Evolutionary conservation across 2,888 invertebrate species (phyloP), one percentile per base, ranked within the genome.

Genomic region (Ophion costatus): DNA sequence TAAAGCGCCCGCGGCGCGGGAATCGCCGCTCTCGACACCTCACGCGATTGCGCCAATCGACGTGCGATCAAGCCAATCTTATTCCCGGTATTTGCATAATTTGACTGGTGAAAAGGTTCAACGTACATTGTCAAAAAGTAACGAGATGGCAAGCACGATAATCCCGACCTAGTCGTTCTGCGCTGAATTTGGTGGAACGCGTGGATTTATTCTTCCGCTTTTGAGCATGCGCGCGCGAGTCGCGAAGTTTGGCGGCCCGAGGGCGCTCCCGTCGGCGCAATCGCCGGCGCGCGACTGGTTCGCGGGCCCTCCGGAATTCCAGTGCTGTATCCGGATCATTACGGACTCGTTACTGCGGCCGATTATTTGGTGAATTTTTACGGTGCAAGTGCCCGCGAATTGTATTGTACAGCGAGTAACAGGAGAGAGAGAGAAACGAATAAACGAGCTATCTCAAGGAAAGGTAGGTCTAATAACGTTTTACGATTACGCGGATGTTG

Each of bases 331-430:
- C 42, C 73, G 22, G 61, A 42, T 61, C 61, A 59, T 73, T 59
- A 38, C 38, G 45, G 17, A n/a, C n/a, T 61, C 9, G 59, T 33
- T 33, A 64, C 38, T 7, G 38, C 24, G 61, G 22, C 29, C 9
- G 29, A 76, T 38, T 66, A 67, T 76, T 76, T 76, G 66, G 76
- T 76, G 76, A 67, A 76, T 76, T 57, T 38, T 56, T 14, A 33
- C 38, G 51, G 42, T 66, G 17, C 24, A 22, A 76, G 66, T 66
- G 17, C 14, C 4, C 29, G 14, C 45, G 51, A 63, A 61, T 29
- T 22, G 33, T 63, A 63, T 51, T 5, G 56, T 3, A 42, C 11
- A 38, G n/a, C 66, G 20, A 10, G 20, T 66, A 51, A 17, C 14
- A 51, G 17, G 51, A 14, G 51, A 51, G 17, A 61, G 11, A 14